A percentile compares a stretch with the other conserved stretches of the same genome.
phyloP scores from a whole-genome alignment of 2,113 vertebrate species.

The Thinocorus orbignyianus region DNA sequence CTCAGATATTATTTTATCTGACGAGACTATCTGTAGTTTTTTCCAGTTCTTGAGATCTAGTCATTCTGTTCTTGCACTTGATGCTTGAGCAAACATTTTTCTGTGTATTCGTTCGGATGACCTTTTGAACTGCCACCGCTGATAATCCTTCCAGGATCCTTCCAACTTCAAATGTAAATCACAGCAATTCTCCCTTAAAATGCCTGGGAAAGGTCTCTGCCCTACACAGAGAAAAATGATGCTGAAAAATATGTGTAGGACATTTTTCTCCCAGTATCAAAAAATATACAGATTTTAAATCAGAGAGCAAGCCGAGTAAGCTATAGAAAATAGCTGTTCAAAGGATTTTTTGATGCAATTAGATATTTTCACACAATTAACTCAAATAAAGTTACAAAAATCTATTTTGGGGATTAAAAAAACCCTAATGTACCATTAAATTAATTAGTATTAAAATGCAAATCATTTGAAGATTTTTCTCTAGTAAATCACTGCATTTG shows the following conservation, averaged over 20 bases:
- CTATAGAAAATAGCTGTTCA: background rate
- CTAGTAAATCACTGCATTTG: background rate
- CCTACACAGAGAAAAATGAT: background rate
- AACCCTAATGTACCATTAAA: background rate
- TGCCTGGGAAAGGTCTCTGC: background rate
- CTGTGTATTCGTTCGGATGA: background rate
- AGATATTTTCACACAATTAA: background rate
- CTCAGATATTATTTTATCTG: background rate
- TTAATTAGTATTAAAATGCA: background rate
- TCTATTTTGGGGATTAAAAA: background rate
- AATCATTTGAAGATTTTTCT: background rate
- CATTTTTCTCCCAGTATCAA: background rate
- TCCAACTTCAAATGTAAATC: background rate
- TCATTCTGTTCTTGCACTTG: background rate
- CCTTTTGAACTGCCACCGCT: background rate
- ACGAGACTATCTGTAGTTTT: background rate
- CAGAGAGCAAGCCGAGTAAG: background rate
- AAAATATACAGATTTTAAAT: background rate
- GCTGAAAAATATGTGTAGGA: background rate
- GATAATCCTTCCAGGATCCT: background rate
- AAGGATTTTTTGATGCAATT: background rate
- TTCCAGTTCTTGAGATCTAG: background rate
- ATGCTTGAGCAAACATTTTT: background rate
- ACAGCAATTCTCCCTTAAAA: background rate
- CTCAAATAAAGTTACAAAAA: background rate